Percentiles rank a stretch among this genome's conserved stretches.
These are phyloP conservation scores for Cyanoliseus patagonus DNA, from an alignment of 2,113 vertebrate genomes.

Conservation along the genomic window DNA sequence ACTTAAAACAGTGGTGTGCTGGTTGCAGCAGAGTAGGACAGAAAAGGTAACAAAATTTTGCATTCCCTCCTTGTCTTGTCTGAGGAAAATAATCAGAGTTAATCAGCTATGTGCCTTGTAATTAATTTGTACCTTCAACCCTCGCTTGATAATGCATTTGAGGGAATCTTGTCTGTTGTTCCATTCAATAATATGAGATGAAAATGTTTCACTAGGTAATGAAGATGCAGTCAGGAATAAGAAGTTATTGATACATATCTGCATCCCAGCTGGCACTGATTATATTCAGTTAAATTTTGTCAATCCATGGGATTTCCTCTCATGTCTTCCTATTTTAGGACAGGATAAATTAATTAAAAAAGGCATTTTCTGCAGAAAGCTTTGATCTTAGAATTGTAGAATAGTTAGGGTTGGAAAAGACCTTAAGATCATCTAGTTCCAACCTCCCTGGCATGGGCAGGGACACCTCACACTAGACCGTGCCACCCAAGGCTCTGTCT, in stretches of 20 bases:
- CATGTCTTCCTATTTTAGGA: neutral
- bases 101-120: neutral
- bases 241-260: neutral
- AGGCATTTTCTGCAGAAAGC: neutral
- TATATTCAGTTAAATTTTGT: neutral
- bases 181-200: neutral
- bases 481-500: neutral
- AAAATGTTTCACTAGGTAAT: neutral
- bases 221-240: neutral
- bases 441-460: neutral
- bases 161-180: neutral
- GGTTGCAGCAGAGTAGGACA: neutral
- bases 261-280: neutral
- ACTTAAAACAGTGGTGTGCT: neutral
- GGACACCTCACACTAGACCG: neutral
- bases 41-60: neutral
- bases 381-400: neutral
- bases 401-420: neutral
- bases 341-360: constrained; percentile 21
- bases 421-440: neutral
- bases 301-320: neutral
- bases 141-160: neutral
- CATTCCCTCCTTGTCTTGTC: neutral
- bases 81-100: constrained; percentile 1
- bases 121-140: neutral